Base-by-base conservation (phyloP, 2,113 vertebrate species). In the Blennius ocellaris region DNA sequence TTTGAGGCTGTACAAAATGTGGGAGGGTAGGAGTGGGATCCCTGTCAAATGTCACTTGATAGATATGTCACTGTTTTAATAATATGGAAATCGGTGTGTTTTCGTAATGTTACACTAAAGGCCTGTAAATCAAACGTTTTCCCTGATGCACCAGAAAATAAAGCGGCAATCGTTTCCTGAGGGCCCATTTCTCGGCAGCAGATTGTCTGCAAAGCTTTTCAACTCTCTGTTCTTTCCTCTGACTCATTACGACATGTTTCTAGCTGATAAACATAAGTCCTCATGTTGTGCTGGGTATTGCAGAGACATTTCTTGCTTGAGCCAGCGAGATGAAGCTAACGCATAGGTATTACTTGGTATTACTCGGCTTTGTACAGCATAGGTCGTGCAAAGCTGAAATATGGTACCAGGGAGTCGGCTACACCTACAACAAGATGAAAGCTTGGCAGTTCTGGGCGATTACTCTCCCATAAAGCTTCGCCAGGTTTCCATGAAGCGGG, bases 401-500 rank as follows among this genome's bases (percentile, higher is more conserved):
- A 75, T 60, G 64, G 70, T 66, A 54, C 66, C 63, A 7, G 41
- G 7, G 30, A 61, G 56, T 54, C 72, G 21, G 70, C 57, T 81
- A 65, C 55, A 15, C 58, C 69, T 59, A 54, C 74, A 73, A 36
- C 72, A 69, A 87, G 71, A 78, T 82, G 71, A 80, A 74, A 72
- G 79, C 84, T 56, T 48, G 53, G 58, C 76, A 88, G 83, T 88
- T 92, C 61, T 74, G 74, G 87, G 73, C 87, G 90, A 95, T 90
- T 95, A 94, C 89, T 83, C 91, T 90, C 92, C 91, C 93, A 94
- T 96, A 95, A 96, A 96, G 53, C 56, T 21, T 21, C 58, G 94
- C 89, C 93, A 94, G 94, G 94, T 92, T 90, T 90, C 91, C 81
- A 94, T 94, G 94, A 95, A 95, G 92, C 86, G 73, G 86, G 93